Percentiles rank a stretch among this genome's conserved stretches.
Conservation (phyloP, 2,888 invertebrate genomes). For the Rhodophaea formosa region DNA sequence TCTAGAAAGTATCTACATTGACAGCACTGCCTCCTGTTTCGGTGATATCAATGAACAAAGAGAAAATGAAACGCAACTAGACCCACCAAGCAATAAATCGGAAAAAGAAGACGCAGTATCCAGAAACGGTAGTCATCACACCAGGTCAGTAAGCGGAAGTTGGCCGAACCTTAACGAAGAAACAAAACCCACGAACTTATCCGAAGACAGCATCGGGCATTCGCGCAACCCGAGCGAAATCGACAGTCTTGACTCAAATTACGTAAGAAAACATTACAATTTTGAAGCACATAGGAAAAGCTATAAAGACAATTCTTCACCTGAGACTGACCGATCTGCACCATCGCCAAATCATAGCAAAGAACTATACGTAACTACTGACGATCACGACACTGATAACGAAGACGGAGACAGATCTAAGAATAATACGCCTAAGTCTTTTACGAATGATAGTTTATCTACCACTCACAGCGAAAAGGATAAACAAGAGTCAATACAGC, state of each 20-base stretch:
- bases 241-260: conserved; percentile 82
- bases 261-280: conserved; percentile 79
- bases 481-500: conserved; percentile 42
- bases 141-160: conserved; percentile 69
- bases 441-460: conserved; percentile 69
- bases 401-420: conserved; percentile 60
- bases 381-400: conserved; percentile 64
- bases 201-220: conserved; percentile 75
- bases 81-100: conserved; percentile 51
- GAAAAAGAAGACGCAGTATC: conserved; percentile 64
- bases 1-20: conserved; percentile 74
- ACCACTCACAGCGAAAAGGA: conserved; percentile 57
- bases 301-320: conserved; percentile 69
- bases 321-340: conserved; percentile 67
- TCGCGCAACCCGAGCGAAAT: conserved; percentile 79
- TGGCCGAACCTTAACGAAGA: conserved; percentile 76
- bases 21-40: conserved; percentile 76
- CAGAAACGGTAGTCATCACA: conserved; percentile 59
- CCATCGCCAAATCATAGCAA: conserved; percentile 59
- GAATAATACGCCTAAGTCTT: conserved; percentile 74
- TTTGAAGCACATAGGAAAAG: conserved; percentile 72
- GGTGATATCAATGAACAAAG: conserved; percentile 72
- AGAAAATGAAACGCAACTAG: conserved; percentile 50
- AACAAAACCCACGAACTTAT: conserved; percentile 62
- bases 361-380: conserved; percentile 65